Base-by-base conservation (phyloP, 2,888 invertebrate genomes). In the Troilus luridus region DNA sequence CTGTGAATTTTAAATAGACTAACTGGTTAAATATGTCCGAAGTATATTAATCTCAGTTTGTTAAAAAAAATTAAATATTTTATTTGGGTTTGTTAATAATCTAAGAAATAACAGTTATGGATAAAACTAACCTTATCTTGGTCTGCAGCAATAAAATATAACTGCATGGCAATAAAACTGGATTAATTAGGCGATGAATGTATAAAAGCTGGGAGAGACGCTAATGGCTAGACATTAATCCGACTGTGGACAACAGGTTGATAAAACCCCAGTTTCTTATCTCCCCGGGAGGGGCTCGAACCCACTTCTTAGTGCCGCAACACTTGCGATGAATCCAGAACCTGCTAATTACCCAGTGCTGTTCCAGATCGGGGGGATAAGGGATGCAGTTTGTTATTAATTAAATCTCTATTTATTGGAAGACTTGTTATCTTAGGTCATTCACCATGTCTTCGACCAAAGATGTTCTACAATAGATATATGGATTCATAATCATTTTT, bases 231-330 rank as follows among this genome's bases (percentile, higher is more conserved):
- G 17, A 19, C 72, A 77, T 77, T 77, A 77, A 41, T 41, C 72
- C 72, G 11, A 24, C 17, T 17, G 72, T 77, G 72, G 72, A 77
- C 72, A 77, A 77, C 72, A 77, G 72, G 72, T 77, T 77, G 72
- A 77, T 77, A 77, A 77, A 41, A 77, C 17, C 27, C 41, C 17
- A 27, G 27, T 77, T 77, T 77, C 72, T 77, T 77, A 77, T 77
- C 72, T 77, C 72, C 5, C 0, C 9, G 27, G 24, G 14, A 27
- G 8, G 67, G 67, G 12, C 67, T 67, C 67, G 72, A 77, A 77
- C 72, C 72, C 27, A 77, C 72, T 77, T 77, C 72, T 77, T 77
- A 77, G 72, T 77, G 72, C 72, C 72, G 72, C 72, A 17, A 77
- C 72, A 77, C 72, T 77, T 77, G 72, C 72, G 5, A 77, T 77